A percentile compares a stretch with the other conserved stretches of the same genome.
Conservation (phyloP, 2,113 vertebrate genomes). For the Apteryx owenii region DNA sequence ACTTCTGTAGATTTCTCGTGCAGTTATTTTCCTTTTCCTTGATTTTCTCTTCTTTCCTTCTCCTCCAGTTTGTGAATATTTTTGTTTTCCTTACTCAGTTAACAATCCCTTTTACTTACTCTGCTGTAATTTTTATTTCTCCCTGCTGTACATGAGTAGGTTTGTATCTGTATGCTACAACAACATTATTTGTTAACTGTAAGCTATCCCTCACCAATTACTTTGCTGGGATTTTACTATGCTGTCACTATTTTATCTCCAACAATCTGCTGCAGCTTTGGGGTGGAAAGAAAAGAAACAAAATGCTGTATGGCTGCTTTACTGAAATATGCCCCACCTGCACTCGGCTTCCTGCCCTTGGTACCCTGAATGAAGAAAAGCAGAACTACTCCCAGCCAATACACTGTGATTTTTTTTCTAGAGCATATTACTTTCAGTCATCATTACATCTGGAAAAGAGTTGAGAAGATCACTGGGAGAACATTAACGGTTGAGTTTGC, state of each 20-base stretch:
- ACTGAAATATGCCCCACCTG: background rate
- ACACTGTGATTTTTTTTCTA: background rate
- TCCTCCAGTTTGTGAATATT: background rate
- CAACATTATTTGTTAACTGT: background rate
- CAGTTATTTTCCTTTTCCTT: background rate
- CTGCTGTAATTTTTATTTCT: conserved; percentile 9
- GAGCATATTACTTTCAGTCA: background rate
- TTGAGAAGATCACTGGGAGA: background rate
- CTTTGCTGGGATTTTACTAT: conserved; percentile 1
- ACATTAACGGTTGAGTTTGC: background rate
- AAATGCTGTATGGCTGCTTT: background rate
- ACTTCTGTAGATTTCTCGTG: background rate
- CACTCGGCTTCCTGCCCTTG: background rate
- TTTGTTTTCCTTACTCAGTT: background rate
- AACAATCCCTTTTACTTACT: conserved; percentile 23
- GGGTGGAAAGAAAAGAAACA: background rate
- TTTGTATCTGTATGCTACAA: background rate
- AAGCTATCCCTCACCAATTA: conserved; percentile 2
- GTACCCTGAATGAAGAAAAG: background rate
- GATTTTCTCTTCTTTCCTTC: background rate
- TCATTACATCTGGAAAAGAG: background rate
- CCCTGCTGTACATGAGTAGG: background rate
- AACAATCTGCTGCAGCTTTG: conserved; percentile 8
- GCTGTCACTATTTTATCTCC: background rate
- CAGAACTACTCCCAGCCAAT: background rate